Evolutionary conservation across 2,888 invertebrate genomes (phyloP).

Genomic region (Trilocha varians): DNA sequence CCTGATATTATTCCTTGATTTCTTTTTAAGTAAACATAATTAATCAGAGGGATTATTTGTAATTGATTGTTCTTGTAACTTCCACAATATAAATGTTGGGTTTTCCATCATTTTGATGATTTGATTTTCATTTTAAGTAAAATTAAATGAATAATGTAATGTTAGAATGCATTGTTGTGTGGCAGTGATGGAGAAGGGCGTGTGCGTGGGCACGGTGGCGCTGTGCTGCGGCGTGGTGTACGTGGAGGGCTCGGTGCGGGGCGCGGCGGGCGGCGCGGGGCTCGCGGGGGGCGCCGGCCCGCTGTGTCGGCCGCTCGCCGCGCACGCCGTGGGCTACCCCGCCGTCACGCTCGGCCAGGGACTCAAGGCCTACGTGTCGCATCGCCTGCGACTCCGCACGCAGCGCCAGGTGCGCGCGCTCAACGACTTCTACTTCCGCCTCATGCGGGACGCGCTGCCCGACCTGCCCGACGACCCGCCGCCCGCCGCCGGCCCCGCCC

Average conservation of each 20-base stretch:
- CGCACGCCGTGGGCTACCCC: constrained; percentile 94
- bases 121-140: too few species aligned
- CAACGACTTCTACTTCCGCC: constrained; percentile 95
- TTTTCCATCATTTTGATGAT: too few species aligned
- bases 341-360: constrained; percentile 96
- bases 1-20: too few species aligned
- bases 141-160: too few species aligned
- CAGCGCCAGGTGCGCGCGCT: constrained; percentile 95
- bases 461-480: constrained; percentile 28
- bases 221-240: constrained; percentile 96
- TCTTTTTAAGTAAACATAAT: too few species aligned
- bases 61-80: too few species aligned
- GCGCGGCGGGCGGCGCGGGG: constrained; percentile 86
- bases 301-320: constrained; percentile 95
- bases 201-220: constrained; percentile 94
- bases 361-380: constrained; percentile 93
- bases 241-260: constrained; percentile 91
- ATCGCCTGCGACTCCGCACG: constrained; percentile 90
- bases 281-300: constrained; percentile 86
- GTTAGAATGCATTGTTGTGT: too few species aligned
- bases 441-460: constrained; percentile 92
- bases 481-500: constrained; percentile 5
- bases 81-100: too few species aligned
- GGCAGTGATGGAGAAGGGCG: constrained; percentile 83
- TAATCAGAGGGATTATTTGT: too few species aligned